Base-by-base conservation (phyloP, 2,113 vertebrate genomes). In the Dendropsophus ebraccatus region DNA sequence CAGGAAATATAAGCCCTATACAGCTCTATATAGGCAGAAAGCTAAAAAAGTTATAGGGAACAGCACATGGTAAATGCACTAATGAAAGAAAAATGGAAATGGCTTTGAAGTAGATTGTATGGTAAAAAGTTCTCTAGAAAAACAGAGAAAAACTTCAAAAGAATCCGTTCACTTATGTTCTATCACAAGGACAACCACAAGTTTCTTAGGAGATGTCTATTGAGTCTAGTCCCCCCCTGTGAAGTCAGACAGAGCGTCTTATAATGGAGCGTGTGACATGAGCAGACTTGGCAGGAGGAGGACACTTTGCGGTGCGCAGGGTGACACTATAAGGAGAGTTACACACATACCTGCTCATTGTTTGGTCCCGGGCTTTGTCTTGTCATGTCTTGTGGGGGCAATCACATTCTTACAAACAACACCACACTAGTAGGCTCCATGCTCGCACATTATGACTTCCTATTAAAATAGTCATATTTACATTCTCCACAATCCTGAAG, bases 401-500 rank as follows among this genome's bases (percentile, higher is more conserved):
- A 35, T 35, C 28, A 21, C 77, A 80, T 80, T 80, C 77, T 58
- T 80, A 16, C 23, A 14, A 30, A 41, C 37, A 60, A 2, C 52
- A 58, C 76, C 14, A 62, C 35, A 45, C 56, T 4, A 12, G 32
- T 17, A 25, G 77, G 62, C 32, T 9, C 25, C 21, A 83, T 41
- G 12, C 28, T 32, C 12, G 54, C 11, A 73, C 65, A 35, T 73
- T 56, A 83, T 58, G 21, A n/a, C 69, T 50, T 67, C 17, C 47
- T 69, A 70, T 50, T 52, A 50, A 49, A 81, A 54, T 54, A 7
- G 32, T 37, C 32, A 28, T 82, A 67, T 69, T 82, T 82, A 82
- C 82, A 83, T 74, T 83, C 69, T 50, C n/a, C 32, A 17, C 32
- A 83, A 41, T 74, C 52, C 70, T 74, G 69, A 19, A 73, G 41